Evolutionary conservation across 2,888 invertebrate species (phyloP), one percentile per base, ranked within the genome.

Genomic region (Drosophila demipolita): DNA sequence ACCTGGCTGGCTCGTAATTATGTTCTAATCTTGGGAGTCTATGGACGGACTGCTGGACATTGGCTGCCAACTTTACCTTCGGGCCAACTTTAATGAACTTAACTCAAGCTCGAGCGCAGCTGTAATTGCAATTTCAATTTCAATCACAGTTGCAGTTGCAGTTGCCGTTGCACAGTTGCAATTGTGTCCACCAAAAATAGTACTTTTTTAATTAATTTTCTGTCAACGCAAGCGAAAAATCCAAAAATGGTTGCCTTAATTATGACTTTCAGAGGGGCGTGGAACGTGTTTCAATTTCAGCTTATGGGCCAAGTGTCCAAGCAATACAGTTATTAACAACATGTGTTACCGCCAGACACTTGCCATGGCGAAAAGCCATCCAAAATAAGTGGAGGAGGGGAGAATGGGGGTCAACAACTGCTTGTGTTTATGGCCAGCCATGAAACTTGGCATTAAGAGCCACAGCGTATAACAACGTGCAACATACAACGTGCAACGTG

Each of bases 181-280:
- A 2, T 15, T 32, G 48, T 26, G 15, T 23, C 8, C 17, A 11
- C 42, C 20, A 23, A 33, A 53, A 33, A 35, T 23, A 54, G 49
- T 42, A 77, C 38, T 70, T 74, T 89, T 87, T 88, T 78, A 87
- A 87, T 87, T 87, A 90, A 87, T 87, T 87, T 87, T 87, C 83
- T 87, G 87, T 87, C 87, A 86, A 86, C 83, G 90, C 73, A 83
- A 40, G 89, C 87, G 63, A 80, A 82, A 82, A 80, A 74, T 57
- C 54, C 57, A 45, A 68, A 87, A 73, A 64, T 35, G 48, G 29
- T 54, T 52, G 62, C 63, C 55, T 73, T 67, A 81, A 77, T 77
- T 77, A 73, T 78, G 76, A 55, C 58, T 80, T 50, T 59, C 64
- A 49, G 63, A 63, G 68, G 59, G 69, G 73, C 69, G 61, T 49